Conservation (phyloP, 2,888 invertebrate genomes). For the Aphidius colemani region DNA sequence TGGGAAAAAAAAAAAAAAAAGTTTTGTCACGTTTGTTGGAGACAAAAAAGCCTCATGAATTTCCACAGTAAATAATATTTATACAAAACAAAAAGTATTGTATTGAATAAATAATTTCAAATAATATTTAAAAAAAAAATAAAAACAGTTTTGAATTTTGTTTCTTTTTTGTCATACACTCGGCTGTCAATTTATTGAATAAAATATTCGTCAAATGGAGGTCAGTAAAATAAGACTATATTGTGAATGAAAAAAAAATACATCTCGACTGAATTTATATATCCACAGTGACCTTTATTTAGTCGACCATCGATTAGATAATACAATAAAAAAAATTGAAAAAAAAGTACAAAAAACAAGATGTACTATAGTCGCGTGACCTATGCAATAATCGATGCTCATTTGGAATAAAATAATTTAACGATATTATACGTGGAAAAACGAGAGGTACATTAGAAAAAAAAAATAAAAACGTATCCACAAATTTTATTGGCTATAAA, state of each 20-base stretch:
- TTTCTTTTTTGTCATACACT: no score
- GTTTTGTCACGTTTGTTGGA: neutral
- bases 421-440: slow-evolving; percentile 40
- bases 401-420: slow-evolving; percentile 49
- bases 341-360: slow-evolving; percentile 9
- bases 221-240: no score
- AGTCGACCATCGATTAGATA: slow-evolving; percentile 4
- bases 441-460: no score
- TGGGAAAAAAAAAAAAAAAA: neutral
- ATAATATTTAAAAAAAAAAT: no score
- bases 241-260: slow-evolving; percentile 5
- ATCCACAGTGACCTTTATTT: slow-evolving; percentile 6
- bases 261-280: neutral
- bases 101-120: no score
- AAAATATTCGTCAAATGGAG: no score
- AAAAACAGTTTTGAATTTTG: no score
- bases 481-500: neutral
- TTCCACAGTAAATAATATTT: no score
- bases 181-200: no score
- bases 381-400: slow-evolving; percentile 45
- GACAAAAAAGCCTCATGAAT: no score
- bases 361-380: slow-evolving; percentile 47
- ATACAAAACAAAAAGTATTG: no score
- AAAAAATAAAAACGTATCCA: neutral
- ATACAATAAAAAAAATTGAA: neutral